Evolutionary conservation across 2,113 vertebrate genomes (phyloP).

Genomic region (Arizona elegans): DNA sequence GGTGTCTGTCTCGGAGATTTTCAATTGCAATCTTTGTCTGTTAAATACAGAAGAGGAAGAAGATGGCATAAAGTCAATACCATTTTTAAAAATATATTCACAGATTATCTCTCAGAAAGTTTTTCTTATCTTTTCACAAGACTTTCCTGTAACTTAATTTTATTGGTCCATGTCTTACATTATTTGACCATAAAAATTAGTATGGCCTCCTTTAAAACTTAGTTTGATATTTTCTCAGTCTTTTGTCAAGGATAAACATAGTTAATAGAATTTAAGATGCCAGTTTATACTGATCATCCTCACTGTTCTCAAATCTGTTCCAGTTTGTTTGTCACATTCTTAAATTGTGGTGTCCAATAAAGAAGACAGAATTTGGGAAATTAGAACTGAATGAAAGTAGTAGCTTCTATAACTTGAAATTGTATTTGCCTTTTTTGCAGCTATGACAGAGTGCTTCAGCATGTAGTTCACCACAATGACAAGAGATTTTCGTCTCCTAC

Average conservation of each 20-base stretch:
- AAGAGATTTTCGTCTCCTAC: background rate
- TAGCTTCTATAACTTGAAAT: background rate
- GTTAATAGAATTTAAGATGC: background rate
- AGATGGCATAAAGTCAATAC: background rate
- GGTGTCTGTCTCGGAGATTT: slow-evolving; percentile 79
- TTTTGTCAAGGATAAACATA: background rate
- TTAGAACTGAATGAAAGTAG: background rate
- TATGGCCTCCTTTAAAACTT: background rate
- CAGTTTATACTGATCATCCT: background rate
- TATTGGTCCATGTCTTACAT: background rate
- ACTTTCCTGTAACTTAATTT: background rate
- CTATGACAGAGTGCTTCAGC: background rate
- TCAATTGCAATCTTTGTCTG: slow-evolving; percentile 81
- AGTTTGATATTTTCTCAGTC: background rate
- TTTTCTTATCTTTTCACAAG: background rate
- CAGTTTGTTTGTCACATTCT: background rate
- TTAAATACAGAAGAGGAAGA: slow-evolving; percentile 33
- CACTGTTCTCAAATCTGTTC: background rate
- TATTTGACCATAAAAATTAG: background rate
- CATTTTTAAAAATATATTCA: background rate
- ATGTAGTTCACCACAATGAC: background rate
- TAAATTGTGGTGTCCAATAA: background rate
- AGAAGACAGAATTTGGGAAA: background rate
- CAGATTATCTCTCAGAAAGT: background rate
- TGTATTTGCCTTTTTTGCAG: background rate